Conservation (phyloP, 2,113 vertebrate species). For the Piaya cayana region DNA sequence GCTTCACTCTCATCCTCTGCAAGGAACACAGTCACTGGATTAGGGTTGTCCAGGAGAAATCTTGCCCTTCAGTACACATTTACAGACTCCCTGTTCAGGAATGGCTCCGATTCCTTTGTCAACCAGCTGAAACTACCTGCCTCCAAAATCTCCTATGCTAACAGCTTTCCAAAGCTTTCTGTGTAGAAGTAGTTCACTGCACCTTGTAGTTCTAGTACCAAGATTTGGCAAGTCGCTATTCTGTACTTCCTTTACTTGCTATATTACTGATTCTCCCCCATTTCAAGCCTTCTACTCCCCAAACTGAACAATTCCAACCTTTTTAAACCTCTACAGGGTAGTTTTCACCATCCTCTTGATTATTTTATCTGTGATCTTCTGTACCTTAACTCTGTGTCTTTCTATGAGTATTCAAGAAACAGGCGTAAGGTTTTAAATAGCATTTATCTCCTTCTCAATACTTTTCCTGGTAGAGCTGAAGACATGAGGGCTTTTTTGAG, state of each 20-base stretch:
- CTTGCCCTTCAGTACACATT: neutral
- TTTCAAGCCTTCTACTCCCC: neutral
- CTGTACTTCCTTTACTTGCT: neutral
- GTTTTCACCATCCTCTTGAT: neutral
- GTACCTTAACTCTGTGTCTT: neutral
- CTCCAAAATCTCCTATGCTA: rapidly evolving
- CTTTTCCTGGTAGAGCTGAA: neutral
- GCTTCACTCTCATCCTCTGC: rapidly evolving
- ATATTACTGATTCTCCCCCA: too few relatives aligned
- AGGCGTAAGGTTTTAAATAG: neutral
- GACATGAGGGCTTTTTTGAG: neutral
- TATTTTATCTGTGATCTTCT: neutral
- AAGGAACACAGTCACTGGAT: rapidly evolving
- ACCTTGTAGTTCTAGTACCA: neutral
- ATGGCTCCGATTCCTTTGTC: too few relatives aligned
- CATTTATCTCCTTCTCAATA: neutral
- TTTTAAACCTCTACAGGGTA: neutral
- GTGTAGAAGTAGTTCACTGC: too few relatives aligned
- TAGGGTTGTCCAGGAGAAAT: rapidly evolving
- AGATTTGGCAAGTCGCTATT: neutral
- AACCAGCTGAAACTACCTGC: neutral
- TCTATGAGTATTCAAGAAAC: neutral
- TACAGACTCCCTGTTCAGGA: rapidly evolving
- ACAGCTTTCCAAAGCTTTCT: neutral
- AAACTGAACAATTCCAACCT: neutral